Evolutionary conservation across 2,888 invertebrate genomes (phyloP).

Genomic region (Caenorhabditis doughertyi): DNA sequence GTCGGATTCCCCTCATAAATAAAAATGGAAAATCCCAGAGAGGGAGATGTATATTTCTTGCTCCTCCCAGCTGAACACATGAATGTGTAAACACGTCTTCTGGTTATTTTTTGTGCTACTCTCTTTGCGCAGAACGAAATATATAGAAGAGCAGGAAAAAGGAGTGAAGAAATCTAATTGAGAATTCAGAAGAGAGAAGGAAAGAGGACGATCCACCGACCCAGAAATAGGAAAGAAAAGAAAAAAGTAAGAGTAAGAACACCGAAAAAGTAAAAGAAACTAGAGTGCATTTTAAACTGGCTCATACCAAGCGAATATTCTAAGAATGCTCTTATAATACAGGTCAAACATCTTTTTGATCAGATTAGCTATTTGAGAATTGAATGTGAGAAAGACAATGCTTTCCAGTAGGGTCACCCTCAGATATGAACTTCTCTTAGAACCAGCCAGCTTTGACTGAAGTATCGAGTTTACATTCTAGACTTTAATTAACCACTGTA

Average conservation of each 20-base stretch:
- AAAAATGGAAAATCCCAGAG: conserved; percentile 7
- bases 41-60: conserved; percentile 5
- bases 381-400: no score
- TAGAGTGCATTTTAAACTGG: background rate
- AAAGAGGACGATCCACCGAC: conserved; percentile 15
- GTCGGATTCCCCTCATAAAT: conserved; percentile 7
- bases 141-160: conserved; percentile 18
- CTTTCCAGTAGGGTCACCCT: no score
- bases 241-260: background rate
- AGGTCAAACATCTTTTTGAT: no score
- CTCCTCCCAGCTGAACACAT: conserved; percentile 35
- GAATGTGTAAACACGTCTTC: conserved; percentile 37
- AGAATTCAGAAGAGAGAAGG: conserved; percentile 42
- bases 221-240: background rate
- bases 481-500: background rate
- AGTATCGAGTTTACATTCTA: background rate
- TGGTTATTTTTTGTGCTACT: conserved; percentile 34
- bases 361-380: no score
- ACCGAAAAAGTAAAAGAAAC: background rate
- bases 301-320: no score
- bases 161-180: conserved; percentile 45
- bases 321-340: no score
- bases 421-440: no score
- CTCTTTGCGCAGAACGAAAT: conserved; percentile 16
- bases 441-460: no score